Base-by-base conservation (phyloP, 2,888 invertebrate genomes). In the Rutpela maculata region DNA sequence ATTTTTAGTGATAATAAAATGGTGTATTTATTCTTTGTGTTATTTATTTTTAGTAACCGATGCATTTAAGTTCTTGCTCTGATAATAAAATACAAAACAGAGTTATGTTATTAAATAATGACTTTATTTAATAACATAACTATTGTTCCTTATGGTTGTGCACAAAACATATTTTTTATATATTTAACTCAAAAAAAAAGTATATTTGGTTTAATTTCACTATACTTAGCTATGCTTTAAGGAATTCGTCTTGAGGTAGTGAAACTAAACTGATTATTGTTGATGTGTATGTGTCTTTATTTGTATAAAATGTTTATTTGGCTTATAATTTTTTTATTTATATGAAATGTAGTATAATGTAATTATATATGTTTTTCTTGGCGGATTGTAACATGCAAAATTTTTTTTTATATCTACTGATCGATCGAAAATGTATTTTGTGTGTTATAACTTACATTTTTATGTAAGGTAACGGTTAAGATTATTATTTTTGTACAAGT, bases 401-500 rank as follows among this genome's bases (percentile, higher is more conserved):
- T 31, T 55, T 63, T 72, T 50, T 63, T 62, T 60, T 26, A 60
- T 70, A 63, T 63, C 26, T 17, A 56, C 19, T 35, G 18, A 26
- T 72, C 55, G 26, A 31, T 35, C 38, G 12, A 19, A n/a, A 63
- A 56, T 66, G 70, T 75, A 66, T 70, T 76, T 57, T 69, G 76
- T 76, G 73, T 74, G 69, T 74, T 62, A 70, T 76, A 78, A 74
- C 67, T 79, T 78, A 73, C 74, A 78, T 74, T 62, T 55, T 59
- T 70, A 22, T 55, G 67, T 80, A 78, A 73, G 59, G 69, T 80
- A 81, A 77, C 71, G 56, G 65, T 75, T 83, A 82, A 83, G 81
- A 59, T 79, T 75, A 79, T 84, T 83, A 83, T 85, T 85, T 85
- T 85, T 85, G 83, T 85, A 85, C 81, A 83, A 84, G 80, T 85